Evolutionary conservation across 2,888 invertebrate species (phyloP).

Genomic region (Sericinus montela): DNA sequence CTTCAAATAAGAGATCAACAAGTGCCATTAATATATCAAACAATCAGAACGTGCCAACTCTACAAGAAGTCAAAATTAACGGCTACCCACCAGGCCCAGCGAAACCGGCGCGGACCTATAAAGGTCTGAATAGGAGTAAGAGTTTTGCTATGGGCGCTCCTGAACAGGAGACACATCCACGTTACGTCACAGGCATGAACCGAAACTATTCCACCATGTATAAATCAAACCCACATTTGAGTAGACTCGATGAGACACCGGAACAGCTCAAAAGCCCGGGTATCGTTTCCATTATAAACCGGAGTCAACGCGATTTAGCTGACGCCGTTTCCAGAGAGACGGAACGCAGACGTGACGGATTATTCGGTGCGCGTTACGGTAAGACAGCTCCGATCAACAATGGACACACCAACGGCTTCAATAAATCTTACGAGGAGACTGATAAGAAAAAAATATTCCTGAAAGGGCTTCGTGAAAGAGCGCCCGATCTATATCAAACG

Average conservation of each 20-base stretch:
- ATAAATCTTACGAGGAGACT: slow-evolving; percentile 66
- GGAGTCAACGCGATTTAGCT: slow-evolving; percentile 88
- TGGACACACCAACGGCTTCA: slow-evolving; percentile 67
- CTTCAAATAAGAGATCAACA: slow-evolving; percentile 76
- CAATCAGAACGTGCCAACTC: slow-evolving; percentile 41
- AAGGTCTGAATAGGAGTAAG: slow-evolving; percentile 88
- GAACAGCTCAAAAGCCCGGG: slow-evolving; percentile 90
- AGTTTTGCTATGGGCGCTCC: slow-evolving; percentile 90
- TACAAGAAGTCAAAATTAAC: slow-evolving; percentile 62
- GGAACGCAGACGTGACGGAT: slow-evolving; percentile 72
- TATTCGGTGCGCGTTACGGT: slow-evolving; percentile 77
- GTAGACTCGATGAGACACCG: slow-evolving; percentile 83
- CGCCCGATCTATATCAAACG: slow-evolving; percentile 85
- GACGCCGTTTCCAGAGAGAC: slow-evolving; percentile 79
- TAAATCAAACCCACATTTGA: slow-evolving; percentile 88
- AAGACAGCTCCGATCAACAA: slow-evolving; percentile 76
- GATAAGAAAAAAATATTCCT: slow-evolving; percentile 84
- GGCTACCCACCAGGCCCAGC: slow-evolving; percentile 81
- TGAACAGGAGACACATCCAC: slow-evolving; percentile 69
- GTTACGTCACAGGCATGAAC: slow-evolving; percentile 67
- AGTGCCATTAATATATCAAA: slow-evolving; percentile 84
- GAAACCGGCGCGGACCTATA: slow-evolving; percentile 89
- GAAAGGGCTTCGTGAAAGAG: slow-evolving; percentile 83
- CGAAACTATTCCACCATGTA: slow-evolving; percentile 81
- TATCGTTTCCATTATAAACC: slow-evolving; percentile 90